Base-by-base conservation (phyloP, 2,888 invertebrate species). In the Orgyia antiqua region DNA sequence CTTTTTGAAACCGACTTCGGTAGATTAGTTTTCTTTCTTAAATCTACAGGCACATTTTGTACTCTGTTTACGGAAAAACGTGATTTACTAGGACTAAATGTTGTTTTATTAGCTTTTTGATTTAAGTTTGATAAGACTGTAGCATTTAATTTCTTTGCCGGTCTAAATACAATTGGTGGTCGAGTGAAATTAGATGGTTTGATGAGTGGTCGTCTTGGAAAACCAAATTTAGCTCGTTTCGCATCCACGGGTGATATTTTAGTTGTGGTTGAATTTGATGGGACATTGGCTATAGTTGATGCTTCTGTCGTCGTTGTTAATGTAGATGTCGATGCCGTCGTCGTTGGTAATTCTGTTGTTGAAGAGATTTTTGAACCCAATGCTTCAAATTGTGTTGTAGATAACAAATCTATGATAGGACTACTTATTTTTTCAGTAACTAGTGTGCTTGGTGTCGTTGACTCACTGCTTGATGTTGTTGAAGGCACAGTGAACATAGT, bases 31-130 rank as follows among this genome's bases (percentile, higher is more conserved):
- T 74, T 83, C 46, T 71, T 82, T 45, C 68, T 78, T 7, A 69
- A 25, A 45, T 87, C 86, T 26, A 84, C 56, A 6, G 87, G 87
- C 3, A 86, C 77, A 27, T 86, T 87, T 59, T 84, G 83, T 10
- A 66, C 59, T 45, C 87, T 68, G 21, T 50, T 74, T 2, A 49
- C 68, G 4, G 71, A 62, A 38, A 83, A 80, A 28, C 86, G 66
- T 3, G 76, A 68, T 44, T 76, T 80, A 11, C 42, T 68, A 1
- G 77, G 71, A 30, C 48, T 69, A 31, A 82, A 84, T 11, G 64
- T 47, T 0, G 79, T 78, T 59, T 77, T 87, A 42, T 77, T 79
- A 2, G 42, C 36, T 69, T 74, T 83, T 38, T 70, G 71, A 32
- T 58, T 65, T 10, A 53, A 36, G 45, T 68, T 71, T 1, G 55